phyloP scores from a whole-genome alignment of 2,888 invertebrate genomes.

The Melolontha melolontha region DNA sequence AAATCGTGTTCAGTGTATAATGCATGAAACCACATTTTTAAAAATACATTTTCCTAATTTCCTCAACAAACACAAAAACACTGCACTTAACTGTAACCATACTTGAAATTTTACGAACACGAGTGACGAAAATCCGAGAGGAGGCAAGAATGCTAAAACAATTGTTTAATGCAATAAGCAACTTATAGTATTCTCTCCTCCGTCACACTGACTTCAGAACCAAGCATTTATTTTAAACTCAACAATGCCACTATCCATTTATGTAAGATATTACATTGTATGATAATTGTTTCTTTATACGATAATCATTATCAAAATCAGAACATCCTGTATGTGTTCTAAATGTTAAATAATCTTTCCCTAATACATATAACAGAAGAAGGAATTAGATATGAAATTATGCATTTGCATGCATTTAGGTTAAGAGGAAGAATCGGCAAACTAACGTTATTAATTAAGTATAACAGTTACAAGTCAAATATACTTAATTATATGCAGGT shows the following conservation, averaged over 20 bases:
- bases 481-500: not conserved
- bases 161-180: constrained; percentile 33
- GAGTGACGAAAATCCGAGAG: not conserved
- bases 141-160: constrained; percentile 20
- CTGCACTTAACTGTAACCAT: constrained; percentile 13
- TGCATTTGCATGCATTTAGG: not conserved
- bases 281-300: constrained; percentile 43
- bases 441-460: no score
- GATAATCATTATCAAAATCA: constrained; percentile 43
- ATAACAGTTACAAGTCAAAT: no score
- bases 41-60: not conserved
- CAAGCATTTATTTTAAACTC: constrained; percentile 27
- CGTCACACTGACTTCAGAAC: constrained; percentile 16
- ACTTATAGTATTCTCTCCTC: constrained; percentile 20
- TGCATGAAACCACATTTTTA: constrained; percentile 30
- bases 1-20: constrained; percentile 19
- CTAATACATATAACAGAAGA: constrained; percentile 21
- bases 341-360: constrained; percentile 39
- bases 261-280: constrained; percentile 42
- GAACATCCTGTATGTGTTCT: constrained; percentile 43
- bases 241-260: constrained; percentile 41
- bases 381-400: constrained; percentile 3
- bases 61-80: not conserved
- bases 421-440: constrained; percentile 1
- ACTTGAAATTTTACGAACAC: constrained; percentile 10